These are phyloP conservation scores for Ptycholaimellus sp. DNA, from an alignment of 2,888 invertebrate species.

Conservation along the genomic window DNA sequence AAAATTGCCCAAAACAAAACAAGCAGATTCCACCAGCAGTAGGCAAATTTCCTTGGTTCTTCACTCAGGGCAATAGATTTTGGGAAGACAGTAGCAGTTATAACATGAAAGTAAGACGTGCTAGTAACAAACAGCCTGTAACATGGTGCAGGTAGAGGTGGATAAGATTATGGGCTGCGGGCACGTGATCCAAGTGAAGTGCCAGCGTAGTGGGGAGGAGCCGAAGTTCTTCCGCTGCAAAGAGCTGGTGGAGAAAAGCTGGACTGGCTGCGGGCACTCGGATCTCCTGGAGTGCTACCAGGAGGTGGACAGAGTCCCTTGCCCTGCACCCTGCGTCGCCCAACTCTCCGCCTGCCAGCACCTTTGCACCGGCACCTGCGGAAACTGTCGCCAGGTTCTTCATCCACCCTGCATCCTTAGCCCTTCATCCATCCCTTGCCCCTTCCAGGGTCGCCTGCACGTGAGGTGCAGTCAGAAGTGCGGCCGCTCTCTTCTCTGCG, in stretches of 20 bases:
- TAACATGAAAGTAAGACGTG: no score
- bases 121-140: no score
- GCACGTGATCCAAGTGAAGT: no score
- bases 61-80: no score
- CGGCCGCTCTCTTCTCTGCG: constrained; percentile 37
- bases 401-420: no score
- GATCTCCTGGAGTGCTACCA: constrained; percentile 7
- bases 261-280: constrained; percentile 9
- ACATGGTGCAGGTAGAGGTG: no score
- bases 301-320: constrained; percentile 7
- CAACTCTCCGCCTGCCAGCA: constrained; percentile 19
- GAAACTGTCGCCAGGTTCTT: constrained; percentile 26
- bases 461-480: constrained; percentile 38
- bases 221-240: constrained; percentile 3
- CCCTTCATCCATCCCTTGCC: not conserved
- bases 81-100: no score
- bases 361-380: constrained; percentile 25
- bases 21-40: no score
- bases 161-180: no score
- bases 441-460: constrained; percentile 35
- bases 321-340: constrained; percentile 13
- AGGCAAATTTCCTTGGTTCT: no score
- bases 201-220: no score
- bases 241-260: constrained; percentile 2
- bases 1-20: no score